Conservation (phyloP, 2,888 invertebrate species). For the Enchytraeus crypticus region DNA sequence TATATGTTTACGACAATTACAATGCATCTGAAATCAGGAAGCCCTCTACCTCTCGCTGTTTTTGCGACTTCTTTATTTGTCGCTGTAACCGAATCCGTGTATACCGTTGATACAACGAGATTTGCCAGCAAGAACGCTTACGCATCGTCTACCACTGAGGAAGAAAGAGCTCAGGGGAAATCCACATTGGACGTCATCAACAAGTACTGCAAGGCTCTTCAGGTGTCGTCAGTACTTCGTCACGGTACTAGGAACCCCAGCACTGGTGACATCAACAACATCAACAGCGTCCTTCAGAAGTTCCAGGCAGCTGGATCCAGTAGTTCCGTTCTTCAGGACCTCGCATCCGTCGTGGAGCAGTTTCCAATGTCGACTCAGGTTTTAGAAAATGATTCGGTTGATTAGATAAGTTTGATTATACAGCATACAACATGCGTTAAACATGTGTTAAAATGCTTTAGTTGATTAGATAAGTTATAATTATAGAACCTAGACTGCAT, state of each 20-base stretch:
- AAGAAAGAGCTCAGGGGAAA: background rate
- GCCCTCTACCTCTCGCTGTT: too few species aligned
- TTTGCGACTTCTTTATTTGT: too few species aligned
- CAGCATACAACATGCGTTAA: too few species aligned
- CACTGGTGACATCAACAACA: slow-evolving; percentile 1
- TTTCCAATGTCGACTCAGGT: too few species aligned
- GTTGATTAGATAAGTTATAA: too few species aligned
- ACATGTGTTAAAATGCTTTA: too few species aligned
- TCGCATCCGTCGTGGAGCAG: background rate
- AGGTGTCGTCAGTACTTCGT: background rate
- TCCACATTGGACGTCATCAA: background rate
- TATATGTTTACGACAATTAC: too few species aligned
- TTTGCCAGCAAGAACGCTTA: background rate
- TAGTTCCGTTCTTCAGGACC: background rate
- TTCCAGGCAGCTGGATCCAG: background rate
- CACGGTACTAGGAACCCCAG: slow-evolving; percentile 16
- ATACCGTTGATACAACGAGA: background rate
- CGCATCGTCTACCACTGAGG: background rate
- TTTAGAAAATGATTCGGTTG: too few species aligned
- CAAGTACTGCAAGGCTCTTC: slow-evolving; percentile 5
- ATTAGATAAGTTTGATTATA: too few species aligned
- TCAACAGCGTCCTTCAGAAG: background rate
- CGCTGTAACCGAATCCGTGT: too few species aligned
- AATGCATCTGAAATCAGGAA: too few species aligned
- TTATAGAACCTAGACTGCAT: too few species aligned